Base-by-base conservation (phyloP, 1,140 invertebrate species). In the Latrodectus geometricus region DNA sequence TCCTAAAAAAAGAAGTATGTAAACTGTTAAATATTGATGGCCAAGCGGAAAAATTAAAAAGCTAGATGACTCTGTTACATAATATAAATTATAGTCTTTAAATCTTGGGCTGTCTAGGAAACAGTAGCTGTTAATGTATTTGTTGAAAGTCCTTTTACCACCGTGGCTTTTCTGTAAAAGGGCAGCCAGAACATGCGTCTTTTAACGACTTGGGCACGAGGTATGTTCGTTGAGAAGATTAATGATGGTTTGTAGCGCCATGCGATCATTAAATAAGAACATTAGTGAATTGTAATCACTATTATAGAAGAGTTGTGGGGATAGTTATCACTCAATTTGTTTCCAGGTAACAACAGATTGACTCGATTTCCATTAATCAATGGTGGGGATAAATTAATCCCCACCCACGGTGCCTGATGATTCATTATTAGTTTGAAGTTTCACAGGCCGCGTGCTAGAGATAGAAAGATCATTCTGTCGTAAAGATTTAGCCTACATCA, bases 241-340 rank as follows among this genome's bases (percentile, higher is more conserved):
- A 83, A 83, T 83, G 81, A 69, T 83, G 54, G 72, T 65, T 61
- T 35, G 81, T 14, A 75, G 81, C 81, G 81, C 75, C 70, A n/a
- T 66, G 54, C 7, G 11, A 83, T 75, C 81, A 83, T 83, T 83
- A 83, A 75, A 56, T 9, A 75, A 23, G 11, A 54, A n/a, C 73
- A 75, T 75, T 75, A 75, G 49, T 23, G 72, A 48, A 2, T 3
- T 52, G 54, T 83, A 83, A 83, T 83, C 50, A 83, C 72, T 74
- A 35, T 83, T 66, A 83, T 83, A 83, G 50, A 83, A 66, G 54
- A 9, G 49, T 17, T 78, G 14, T 12, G 49, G 20, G 73, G 50
- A 66, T 66, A 14, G 52, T 73, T 54, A 75, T 75, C 61, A 65
- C 61, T 4, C 72, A 14, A 61, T 61, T 61, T 61, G 54, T 61